phyloP scores from a whole-genome alignment of 2,888 invertebrate genomes.

The Nemotelus nigrinus region DNA sequence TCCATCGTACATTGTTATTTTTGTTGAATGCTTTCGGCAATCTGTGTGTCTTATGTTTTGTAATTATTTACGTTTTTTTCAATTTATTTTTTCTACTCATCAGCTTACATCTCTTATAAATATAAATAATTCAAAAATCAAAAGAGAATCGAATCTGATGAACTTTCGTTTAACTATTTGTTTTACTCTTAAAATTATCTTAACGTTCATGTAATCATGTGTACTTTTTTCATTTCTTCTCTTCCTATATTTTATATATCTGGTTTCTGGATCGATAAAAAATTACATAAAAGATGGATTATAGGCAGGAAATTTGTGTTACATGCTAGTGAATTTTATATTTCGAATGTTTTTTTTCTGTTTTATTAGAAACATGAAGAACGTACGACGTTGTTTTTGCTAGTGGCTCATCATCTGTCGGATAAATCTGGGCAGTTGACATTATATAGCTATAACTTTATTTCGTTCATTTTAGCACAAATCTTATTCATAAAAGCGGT shows the following conservation, averaged over 20 bases:
- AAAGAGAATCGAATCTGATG: neutral
- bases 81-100: too few relatives aligned
- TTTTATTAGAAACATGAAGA: neutral
- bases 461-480: too few relatives aligned
- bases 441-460: too few relatives aligned
- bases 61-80: too few relatives aligned
- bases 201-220: conserved; percentile 12
- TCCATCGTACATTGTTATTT: neutral
- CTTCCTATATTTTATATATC: neutral
- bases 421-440: too few relatives aligned
- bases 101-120: neutral
- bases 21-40: too few relatives aligned
- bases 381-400: too few relatives aligned
- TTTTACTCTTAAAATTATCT: neutral
- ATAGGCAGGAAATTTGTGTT: conserved; percentile 30
- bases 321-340: neutral
- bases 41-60: too few relatives aligned
- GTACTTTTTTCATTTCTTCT: neutral
- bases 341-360: conserved; percentile 5
- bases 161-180: too few relatives aligned
- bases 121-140: conserved; percentile 22
- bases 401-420: too few relatives aligned
- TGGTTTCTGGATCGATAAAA: neutral
- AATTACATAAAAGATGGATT: conserved; percentile 29
- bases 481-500: too few relatives aligned